These are phyloP conservation scores for Neodon shergylaensis DNA, from an alignment of 2,113 vertebrate genomes.

Conservation along the genomic window DNA sequence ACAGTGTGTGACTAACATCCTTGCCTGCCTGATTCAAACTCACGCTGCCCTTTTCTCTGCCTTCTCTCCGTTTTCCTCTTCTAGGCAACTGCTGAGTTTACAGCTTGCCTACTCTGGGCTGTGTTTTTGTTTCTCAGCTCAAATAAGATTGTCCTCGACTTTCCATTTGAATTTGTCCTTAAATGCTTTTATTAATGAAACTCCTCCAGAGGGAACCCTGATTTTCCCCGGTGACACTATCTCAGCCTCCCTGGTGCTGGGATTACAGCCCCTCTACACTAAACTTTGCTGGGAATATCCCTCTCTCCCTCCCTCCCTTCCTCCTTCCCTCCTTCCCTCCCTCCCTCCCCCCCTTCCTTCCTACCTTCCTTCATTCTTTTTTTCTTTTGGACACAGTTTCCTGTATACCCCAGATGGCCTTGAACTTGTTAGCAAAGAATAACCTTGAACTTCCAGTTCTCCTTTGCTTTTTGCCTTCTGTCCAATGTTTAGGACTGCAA, in stretches of 20 bases:
- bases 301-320: neutral
- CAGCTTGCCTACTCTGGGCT: neutral
- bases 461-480: neutral
- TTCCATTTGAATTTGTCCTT: neutral
- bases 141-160: neutral
- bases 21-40: neutral
- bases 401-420: neutral
- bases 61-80: neutral
- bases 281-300: too few species aligned
- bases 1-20: neutral
- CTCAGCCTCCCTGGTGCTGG: neutral
- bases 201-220: neutral
- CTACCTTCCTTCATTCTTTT: neutral
- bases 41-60: neutral
- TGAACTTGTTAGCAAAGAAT: neutral
- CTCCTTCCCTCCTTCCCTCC: fast-evolving
- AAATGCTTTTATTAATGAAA: neutral
- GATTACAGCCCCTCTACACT: neutral
- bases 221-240: neutral
- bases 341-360: neutral
- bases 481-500: neutral
- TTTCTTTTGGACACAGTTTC: too few species aligned
- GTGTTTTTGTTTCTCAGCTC: neutral
- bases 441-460: neutral
- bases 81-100: neutral